These are phyloP conservation scores for Latrodectus hesperus DNA, from an alignment of 2,888 invertebrate genomes.

Conservation along the genomic window DNA sequence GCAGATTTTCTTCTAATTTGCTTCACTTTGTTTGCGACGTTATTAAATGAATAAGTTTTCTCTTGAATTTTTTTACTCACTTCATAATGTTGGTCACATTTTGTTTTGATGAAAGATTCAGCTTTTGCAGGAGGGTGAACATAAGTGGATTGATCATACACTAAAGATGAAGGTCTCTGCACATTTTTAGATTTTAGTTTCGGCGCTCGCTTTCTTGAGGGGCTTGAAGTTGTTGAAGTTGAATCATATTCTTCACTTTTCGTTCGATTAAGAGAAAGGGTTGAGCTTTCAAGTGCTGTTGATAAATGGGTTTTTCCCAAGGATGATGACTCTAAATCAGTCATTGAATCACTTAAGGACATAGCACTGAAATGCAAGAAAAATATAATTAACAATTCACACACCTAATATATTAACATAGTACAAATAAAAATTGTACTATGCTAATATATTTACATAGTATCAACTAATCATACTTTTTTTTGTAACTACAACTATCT, in stretches of 20 bases:
- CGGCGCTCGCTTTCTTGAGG: constrained; percentile 12
- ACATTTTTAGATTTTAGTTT: constrained; percentile 21
- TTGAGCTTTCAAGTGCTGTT: constrained; percentile 26
- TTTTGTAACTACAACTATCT: too few species aligned
- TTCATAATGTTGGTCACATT: constrained; percentile 12
- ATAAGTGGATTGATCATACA: constrained; percentile 47
- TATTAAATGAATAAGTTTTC: constrained; percentile 31
- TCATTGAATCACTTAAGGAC: constrained; percentile 66
- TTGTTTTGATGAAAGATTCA: constrained; percentile 37
- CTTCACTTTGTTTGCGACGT: constrained; percentile 31
- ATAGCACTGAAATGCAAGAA: constrained; percentile 46
- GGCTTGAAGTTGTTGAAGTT: constrained; percentile 36
- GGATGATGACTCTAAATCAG: constrained; percentile 61
- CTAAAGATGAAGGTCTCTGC: constrained; percentile 53
- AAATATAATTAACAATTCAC: not conserved
- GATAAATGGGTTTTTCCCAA: constrained; percentile 44
- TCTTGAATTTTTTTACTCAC: constrained; percentile 28
- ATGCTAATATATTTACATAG: too few species aligned
- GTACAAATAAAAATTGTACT: too few species aligned
- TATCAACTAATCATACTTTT: too few species aligned
- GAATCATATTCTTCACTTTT: constrained; percentile 55
- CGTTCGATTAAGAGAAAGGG: constrained; percentile 17
- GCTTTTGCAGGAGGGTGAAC: not conserved
- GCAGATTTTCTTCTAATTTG: constrained; percentile 26
- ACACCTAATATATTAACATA: too few species aligned